Base-by-base conservation (phyloP, 1,140 invertebrate species). In the Latrodectus geometricus region DNA sequence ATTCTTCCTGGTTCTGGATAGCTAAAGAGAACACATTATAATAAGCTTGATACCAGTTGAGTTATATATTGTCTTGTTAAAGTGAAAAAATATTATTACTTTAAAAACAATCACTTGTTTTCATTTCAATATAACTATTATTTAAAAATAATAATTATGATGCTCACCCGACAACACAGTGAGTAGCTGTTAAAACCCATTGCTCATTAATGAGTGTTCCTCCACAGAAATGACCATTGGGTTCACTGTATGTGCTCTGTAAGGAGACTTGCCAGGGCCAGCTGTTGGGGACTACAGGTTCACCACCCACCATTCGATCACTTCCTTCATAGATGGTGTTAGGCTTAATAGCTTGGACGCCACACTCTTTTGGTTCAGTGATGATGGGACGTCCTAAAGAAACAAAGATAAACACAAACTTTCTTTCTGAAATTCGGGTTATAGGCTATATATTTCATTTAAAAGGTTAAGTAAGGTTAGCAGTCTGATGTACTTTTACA, bases 171-270 rank as follows among this genome's bases (percentile, higher is more conserved):
- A n/a, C 61, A 50, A 96, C 93, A 89, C 96, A 98, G 90, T 97
- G 96, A 2, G 95, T 95, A 8, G 96, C 96, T 7, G 95, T 95
- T 21, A 97, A 90, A 50, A 98, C 92, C 96, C 96, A 97, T 70
- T 92, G 89, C 79, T 95, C 93, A 84, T 93, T 94, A 52, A 98
- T 91, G 12, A 98, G 93, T 8, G 94, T 94, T 11, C 96, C 97
- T 0, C 96, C 96, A 89, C 97, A 98, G 75, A 92, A 92, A 88
- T 94, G 94, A 20, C 88, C 88, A 49, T 79, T 84, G 3, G 88
- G 88, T 23, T 88, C 76, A 9, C 76, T 78, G 35, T 11, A 65
- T 17, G 14, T 21, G 1, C 8, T 12, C 50, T 86, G 88, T 8
- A 88, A 17, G 12, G 74, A 78, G 15, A 88, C 89, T 90, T 91